Conservation (phyloP, 2,888 invertebrate genomes). For the Heliconius cydno region DNA sequence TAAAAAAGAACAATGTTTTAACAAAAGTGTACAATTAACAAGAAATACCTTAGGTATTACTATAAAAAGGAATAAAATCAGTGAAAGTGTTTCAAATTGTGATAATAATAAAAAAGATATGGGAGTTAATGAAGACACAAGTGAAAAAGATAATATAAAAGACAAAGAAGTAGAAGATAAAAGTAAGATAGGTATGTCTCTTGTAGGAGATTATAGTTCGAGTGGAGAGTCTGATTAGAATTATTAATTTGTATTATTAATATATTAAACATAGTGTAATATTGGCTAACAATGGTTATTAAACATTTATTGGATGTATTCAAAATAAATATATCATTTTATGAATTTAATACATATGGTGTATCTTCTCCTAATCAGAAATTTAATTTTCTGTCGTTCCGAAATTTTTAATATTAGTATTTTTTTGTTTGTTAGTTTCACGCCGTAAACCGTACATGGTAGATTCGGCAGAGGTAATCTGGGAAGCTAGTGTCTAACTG, state of each 20-base stretch:
- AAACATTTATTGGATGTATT: no score
- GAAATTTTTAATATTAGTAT: no score
- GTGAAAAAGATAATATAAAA: constrained; percentile 15
- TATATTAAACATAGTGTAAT: no score
- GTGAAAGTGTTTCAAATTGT: constrained; percentile 18
- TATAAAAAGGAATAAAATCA: constrained; percentile 56
- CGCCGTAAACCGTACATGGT: no score
- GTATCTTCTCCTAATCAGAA: no score
- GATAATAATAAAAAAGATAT: constrained; percentile 22
- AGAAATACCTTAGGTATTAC: constrained; percentile 73
- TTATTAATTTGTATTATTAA: background rate
- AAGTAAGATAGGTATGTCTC: constrained; percentile 53
- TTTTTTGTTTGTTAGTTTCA: no score
- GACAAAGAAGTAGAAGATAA: constrained; percentile 8
- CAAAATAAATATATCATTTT: no score
- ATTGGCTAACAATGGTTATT: no score
- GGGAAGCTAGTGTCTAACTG: no score
- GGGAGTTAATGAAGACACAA: constrained; percentile 19
- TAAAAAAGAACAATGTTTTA: constrained; percentile 81
- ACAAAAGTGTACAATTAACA: constrained; percentile 61
- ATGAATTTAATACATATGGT: no score
- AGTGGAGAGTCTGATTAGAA: constrained; percentile 67
- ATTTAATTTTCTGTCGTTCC: no score
- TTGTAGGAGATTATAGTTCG: constrained; percentile 72
- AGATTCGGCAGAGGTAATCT: no score